Percentiles rank a stretch among this genome's conserved stretches.
These are phyloP conservation scores for Tapirus terrestris DNA, from an alignment of 2,113 vertebrate genomes.

Conservation along the genomic window DNA sequence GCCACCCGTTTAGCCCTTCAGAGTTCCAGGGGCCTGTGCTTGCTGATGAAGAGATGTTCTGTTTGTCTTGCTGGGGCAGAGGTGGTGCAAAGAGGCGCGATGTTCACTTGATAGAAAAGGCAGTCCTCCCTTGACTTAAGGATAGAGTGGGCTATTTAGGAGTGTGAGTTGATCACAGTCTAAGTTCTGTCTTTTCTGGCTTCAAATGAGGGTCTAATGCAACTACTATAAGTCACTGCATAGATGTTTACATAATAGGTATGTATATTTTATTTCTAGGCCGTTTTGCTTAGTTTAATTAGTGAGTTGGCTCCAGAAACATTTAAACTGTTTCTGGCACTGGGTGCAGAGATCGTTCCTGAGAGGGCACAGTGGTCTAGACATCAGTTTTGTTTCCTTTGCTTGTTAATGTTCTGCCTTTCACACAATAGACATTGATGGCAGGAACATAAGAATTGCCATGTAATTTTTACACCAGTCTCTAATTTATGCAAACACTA, in stretches of 20 bases:
- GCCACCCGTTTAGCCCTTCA: conserved; percentile 47
- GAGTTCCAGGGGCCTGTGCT: conserved; percentile 13
- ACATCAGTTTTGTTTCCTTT: conserved; percentile 67
- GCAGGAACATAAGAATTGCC: conserved; percentile 61
- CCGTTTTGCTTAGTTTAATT: conserved; percentile 74
- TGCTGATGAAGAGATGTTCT: conserved; percentile 60
- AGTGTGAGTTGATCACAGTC: neutral
- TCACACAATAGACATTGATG: conserved; percentile 81
- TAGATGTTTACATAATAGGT: neutral
- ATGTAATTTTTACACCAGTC: conserved; percentile 78
- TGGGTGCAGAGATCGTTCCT: conserved; percentile 56
- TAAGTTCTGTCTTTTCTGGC: neutral
- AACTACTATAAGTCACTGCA: neutral
- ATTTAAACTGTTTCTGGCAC: conserved; percentile 67
- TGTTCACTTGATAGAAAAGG: neutral
- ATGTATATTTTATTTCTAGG: conserved; percentile 29
- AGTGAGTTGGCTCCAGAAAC: conserved; percentile 71
- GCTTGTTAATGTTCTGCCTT: conserved; percentile 59
- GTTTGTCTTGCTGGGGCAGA: conserved; percentile 49
- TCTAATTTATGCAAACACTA: conserved; percentile 78
- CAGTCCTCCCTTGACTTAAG: neutral
- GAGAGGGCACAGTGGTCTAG: conserved; percentile 70
- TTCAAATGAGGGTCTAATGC: neutral
- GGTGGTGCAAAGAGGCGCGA: conserved; percentile 33
- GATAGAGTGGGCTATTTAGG: neutral